Conservation (phyloP, 2,113 vertebrate species). For the Aix galericulata region DNA sequence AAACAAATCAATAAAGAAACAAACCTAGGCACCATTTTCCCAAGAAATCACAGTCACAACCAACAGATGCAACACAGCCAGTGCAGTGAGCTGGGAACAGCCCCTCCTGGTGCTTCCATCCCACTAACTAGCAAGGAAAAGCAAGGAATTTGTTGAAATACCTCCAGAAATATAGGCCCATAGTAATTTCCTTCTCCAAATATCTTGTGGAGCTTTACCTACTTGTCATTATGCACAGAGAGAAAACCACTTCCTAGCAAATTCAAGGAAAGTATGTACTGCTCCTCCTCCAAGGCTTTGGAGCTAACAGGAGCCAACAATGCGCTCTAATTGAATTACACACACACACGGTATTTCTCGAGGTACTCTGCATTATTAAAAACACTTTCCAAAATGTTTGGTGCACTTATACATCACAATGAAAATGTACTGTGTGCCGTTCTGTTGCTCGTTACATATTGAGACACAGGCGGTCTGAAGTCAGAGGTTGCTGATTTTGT, state of each 20-base stretch:
- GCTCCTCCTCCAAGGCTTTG: neutral
- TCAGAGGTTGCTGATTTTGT: neutral
- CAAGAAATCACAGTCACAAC: neutral
- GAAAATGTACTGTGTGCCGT: neutral
- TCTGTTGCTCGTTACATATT: neutral
- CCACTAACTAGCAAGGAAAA: neutral
- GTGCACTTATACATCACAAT: neutral
- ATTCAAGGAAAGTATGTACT: neutral
- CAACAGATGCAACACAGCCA: neutral
- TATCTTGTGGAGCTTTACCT: neutral
- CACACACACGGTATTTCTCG: neutral
- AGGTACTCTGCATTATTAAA: neutral
- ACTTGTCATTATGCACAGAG: neutral
- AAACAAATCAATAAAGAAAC: neutral
- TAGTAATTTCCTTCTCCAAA: neutral
- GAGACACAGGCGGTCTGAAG: neutral
- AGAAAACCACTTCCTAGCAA: neutral
- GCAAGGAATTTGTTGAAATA: neutral
- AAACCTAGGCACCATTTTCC: neutral
- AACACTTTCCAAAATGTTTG: neutral
- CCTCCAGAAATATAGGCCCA: neutral
- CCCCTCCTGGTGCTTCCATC: neutral
- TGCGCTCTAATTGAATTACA: conserved; percentile 13
- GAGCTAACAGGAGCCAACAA: neutral
- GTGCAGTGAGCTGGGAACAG: neutral